Evolutionary conservation across 2,797 vertebrate genomes (phyloP), one percentile per base, ranked within the genome.

Genomic region (Notamacropus eugenii): DNA sequence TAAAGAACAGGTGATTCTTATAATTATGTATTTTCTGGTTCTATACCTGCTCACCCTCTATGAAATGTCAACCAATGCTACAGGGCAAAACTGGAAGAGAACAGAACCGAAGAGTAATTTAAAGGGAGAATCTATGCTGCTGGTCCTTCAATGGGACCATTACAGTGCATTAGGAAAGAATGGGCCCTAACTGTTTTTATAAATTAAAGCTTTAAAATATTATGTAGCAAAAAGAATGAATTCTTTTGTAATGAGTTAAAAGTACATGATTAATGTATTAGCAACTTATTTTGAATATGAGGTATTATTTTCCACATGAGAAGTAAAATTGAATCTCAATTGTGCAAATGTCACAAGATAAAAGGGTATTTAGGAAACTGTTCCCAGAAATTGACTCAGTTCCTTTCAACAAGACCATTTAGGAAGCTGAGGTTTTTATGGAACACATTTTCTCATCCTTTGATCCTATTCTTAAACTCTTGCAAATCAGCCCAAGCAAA

Each of bases 21-120:
- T 98, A 98, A 98, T 98, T 98, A 97, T 96, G 96, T 97, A 94
- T 97, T 98, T 98, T 98, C 97, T 95, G 97, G 96, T 24, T 93
- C 92, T 98, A 58, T 94, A 87, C 97, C 97, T 97, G 90, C 93
- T 98, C 97, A 98, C 90, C 97, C 96, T 98, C 98, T 98, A 95
- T 97, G 97, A 99, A 99, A 99, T 99, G 98, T 99, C 99, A 99
- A 96, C 98, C 97, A 97, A 54, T 96, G 98, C 98, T 98, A 98
- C 1, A 0, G 98, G 98, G 98, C 95, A 98, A 98, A 98, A 96
- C 14, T 92, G 94, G 90, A 34, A 97, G 91, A 97, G 56, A 98
- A 98, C 87, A 95, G 11, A 87, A 98, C 91, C 90, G 97, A 96
- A 57, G 52, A 31, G 87, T 98, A 98, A 99, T 98, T 98, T 98